Base-by-base conservation (phyloP, 2,888 invertebrate genomes). In the Abrostola tripartita region DNA sequence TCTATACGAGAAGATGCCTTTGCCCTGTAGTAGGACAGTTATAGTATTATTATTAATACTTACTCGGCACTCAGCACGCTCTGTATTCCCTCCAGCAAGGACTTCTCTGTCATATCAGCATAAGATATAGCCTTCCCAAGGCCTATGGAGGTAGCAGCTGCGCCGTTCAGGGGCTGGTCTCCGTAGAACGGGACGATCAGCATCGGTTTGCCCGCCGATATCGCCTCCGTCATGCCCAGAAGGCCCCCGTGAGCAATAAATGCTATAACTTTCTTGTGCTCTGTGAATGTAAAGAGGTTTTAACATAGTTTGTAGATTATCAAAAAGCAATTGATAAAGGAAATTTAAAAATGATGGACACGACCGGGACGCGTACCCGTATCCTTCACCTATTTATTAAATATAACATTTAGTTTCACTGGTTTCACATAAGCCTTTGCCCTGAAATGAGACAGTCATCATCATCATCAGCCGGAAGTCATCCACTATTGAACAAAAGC, bases 241-340 rank as follows among this genome's bases (percentile, higher is more conserved):
- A 96, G 90, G 4, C 96, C 96, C 0, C 96, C 96, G 78, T 96
- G 96, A 0, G 95, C 94, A 47, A 96, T 93, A 78, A 96, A 96
- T 0, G 95, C 95, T 59, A 95, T 90, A 0, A 96, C 95, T 71
- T 96, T 96, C 0, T 95, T 93, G 84, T 96, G 96, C 77, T 93
- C 96, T 96, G 88, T 44, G 66, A 71, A 35, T 54, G 36, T 47
- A 40, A 53, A 35, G n/a, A n/a, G 37, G 11, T 35, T 50, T 50
- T 24, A 24, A 2, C 1, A 24, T 24, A 24, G 24, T 24, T 24
- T 24, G 24, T 24, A 24, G 24, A 24, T 24, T n/a, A n/a, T n/a
- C n/a, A 4, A 24, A 24, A 2, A 24, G 24, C 1, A 2, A 4
- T 24, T 24, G 24, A 24, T 24, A 24, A 24, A 24, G 24, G 24